phyloP scores from a whole-genome alignment of 2,113 vertebrate genomes.

The Fukomys damarensis region DNA sequence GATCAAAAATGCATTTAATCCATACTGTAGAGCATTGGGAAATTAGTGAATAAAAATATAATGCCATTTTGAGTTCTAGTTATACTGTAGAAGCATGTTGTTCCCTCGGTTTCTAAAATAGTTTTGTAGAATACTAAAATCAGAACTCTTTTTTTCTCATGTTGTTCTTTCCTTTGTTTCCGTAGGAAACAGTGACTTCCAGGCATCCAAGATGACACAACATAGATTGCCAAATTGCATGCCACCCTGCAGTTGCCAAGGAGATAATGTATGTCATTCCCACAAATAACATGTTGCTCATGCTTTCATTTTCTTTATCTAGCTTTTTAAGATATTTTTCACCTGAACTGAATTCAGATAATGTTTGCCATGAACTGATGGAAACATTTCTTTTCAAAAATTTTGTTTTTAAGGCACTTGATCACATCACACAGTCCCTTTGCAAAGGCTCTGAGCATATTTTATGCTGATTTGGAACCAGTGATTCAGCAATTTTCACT shows the following conservation, averaged over 20 bases:
- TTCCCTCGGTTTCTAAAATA: conserved; percentile 75
- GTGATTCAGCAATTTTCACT: conserved; percentile 79
- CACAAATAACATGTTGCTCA: conserved; percentile 86
- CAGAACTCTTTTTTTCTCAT: conserved; percentile 36
- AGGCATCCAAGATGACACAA: conserved; percentile 82
- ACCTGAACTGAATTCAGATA: conserved; percentile 74
- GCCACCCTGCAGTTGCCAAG: conserved; percentile 86
- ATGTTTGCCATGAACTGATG: conserved; percentile 51
- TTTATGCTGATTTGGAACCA: conserved; percentile 72
- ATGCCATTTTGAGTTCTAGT: conserved; percentile 67
- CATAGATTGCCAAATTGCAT: conserved; percentile 84
- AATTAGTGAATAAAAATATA: conserved; percentile 70
- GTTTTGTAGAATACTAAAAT: conserved; percentile 77
- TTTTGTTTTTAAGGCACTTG: conserved; percentile 67
- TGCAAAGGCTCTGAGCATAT: conserved; percentile 68
- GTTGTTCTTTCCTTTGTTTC: conserved; percentile 82
- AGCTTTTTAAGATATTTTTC: conserved; percentile 72
- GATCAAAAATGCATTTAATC: not conserved
- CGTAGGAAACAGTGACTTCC: conserved; percentile 85
- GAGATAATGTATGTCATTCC: conserved; percentile 86
- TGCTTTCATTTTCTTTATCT: conserved; percentile 78
- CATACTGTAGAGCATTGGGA: conserved; percentile 13
- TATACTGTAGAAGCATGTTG: conserved; percentile 66
- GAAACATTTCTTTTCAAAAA: conserved; percentile 67
- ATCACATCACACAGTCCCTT: conserved; percentile 43